Evolutionary conservation across 2,113 vertebrate genomes (phyloP), one percentile per base, ranked within the genome.

Genomic region (Pituophis catenifer): DNA sequence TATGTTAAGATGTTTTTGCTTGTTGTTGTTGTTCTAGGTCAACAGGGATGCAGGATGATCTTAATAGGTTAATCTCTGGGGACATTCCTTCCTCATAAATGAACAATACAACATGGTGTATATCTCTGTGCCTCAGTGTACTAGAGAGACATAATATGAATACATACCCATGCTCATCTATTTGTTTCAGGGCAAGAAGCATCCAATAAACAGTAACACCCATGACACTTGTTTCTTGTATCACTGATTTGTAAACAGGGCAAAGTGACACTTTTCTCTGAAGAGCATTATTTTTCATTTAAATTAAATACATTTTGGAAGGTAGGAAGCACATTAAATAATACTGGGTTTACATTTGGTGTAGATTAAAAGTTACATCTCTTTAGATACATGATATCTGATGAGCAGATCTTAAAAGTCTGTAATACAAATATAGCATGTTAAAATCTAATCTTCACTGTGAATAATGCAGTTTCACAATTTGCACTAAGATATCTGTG

Each of bases 201-300:
- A 44, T 81, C 33, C 65, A 33, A 75, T 33, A 75, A 75, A 75
- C 65, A 75, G 13, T n/a, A 70, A 75, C 1, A 15, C 5, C 55
- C 91, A 58, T 26, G 1, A n/a, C 3, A 44, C n/a, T 81, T 55
- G 94, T 57, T 93, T 94, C 93, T 97, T 94, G 33, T 59, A 93
- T 94, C 92, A 94, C 8, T 81, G 17, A 81, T 3, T 44, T 81
- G 91, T 95, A 95, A 96, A 95, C 89, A 92, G 96, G 94, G 81
- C 86, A 94, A 95, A 44, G 44, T 59, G 11, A 53, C 21, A 91
- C 48, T 95, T 44, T 97, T 96, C 94, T 95, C 92, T 86, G 94
- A 91, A 94, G 89, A 92, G 88, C 89, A 95, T 94, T 94, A 54
- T 0, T 95, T 95, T 96, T 94, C 93, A 91, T 97, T 97, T 95